Conservation (phyloP, 2,113 vertebrate genomes). For the Brachypodius melanocephalos region DNA sequence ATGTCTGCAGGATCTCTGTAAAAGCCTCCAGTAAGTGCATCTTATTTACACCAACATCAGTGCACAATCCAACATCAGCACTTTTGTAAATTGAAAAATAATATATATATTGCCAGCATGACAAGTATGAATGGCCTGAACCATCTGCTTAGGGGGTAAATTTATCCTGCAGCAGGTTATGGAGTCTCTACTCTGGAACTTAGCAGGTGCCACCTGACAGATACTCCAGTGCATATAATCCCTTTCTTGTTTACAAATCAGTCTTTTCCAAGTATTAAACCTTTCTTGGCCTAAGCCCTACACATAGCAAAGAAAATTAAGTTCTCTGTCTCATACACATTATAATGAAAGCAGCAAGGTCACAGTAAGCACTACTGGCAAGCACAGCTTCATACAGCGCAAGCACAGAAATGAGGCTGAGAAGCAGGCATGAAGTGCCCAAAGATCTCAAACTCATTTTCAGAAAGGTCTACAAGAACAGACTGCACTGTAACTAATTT, state of each 20-base stretch:
- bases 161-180: neutral
- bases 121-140: neutral
- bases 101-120: neutral
- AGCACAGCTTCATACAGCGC: neutral
- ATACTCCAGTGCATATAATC: neutral
- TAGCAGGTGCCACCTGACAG: neutral
- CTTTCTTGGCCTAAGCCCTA: neutral
- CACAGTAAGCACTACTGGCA: neutral
- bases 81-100: neutral
- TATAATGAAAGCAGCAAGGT: neutral
- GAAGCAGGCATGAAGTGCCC: accelerated
- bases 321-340: neutral
- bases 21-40: neutral
- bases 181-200: neutral
- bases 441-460: neutral
- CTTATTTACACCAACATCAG: neutral
- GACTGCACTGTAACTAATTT: accelerated
- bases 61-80: neutral
- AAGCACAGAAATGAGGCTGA: neutral
- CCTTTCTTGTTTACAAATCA: neutral
- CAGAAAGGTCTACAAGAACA: neutral
- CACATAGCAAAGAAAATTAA: neutral
- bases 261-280: neutral
- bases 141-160: neutral
- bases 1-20: neutral